Base-by-base conservation (phyloP, 2,797 vertebrate genomes). In the Adelosebastes latens region DNA sequence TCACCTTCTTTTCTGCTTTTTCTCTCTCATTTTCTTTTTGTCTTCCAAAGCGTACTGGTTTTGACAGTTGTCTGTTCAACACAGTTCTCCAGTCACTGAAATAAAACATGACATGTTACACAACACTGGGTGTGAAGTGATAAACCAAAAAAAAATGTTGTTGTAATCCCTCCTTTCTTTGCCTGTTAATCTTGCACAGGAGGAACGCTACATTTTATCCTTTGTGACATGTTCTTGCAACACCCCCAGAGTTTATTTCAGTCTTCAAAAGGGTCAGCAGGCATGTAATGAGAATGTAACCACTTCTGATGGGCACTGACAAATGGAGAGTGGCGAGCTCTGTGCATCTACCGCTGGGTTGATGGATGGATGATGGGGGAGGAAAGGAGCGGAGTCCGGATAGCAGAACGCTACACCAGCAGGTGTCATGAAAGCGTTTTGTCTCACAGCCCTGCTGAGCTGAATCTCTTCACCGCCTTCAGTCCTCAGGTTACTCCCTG, bases 361-460 rank as follows among this genome's bases (percentile, higher is more conserved):
- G 85, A 94, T 87, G 81, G 91, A 91, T 93, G 75, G 80, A 83
- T 84, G 90, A 81, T 85, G 64, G 77, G 76, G 73, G 80, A 80
- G 82, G 42, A 85, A 69, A 83, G 74, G 46, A 84, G 62, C 49
- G 63, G 53, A 79, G 74, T 78, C 68, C 62, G 52, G 68, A 79
- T 56, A 52, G 79, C 73, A 77, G 86, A 86, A 84, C 52, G 16
- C 66, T 72, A 56, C 75, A 92, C 82, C 93, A 94, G 93, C 91
- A 93, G 93, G 89, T 93, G 91, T 94, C 91, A 88, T 87, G 82
- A 91, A 88, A 91, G 92, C 79, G 83, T 93, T 92, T 88, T 84
- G 82, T 82, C 73, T 87, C 79, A 81, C 61, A 80, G 74, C 49
- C 74, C 86, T 49, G 72, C 84, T 88, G 87, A 74, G 84, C 68